A percentile compares a stretch with the other conserved stretches of the same genome.
Conservation (phyloP, 2,113 vertebrate genomes). For the Campylomormyrus numenius region DNA sequence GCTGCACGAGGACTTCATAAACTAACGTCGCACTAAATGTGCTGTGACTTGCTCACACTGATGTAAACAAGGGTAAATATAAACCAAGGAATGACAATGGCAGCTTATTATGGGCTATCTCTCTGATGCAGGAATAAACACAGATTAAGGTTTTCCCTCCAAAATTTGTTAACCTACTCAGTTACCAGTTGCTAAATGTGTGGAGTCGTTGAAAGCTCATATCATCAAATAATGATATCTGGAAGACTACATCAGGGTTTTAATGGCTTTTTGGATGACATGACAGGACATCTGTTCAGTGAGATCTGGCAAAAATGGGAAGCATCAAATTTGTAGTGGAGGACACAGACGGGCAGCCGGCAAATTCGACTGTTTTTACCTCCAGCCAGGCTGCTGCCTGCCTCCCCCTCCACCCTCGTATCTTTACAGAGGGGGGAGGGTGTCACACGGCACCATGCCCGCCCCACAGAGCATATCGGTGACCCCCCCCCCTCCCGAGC, state of each 20-base stretch:
- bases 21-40: background rate
- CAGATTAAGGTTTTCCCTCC: background rate
- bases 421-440: background rate
- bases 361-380: background rate
- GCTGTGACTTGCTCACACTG: background rate
- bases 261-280: background rate
- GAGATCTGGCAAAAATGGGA: slow-evolving; percentile 6
- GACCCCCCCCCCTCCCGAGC: background rate
- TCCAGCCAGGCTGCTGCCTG: background rate
- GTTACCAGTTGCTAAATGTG: background rate
- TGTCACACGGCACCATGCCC: background rate
- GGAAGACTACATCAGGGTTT: background rate
- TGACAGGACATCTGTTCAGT: background rate
- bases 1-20: background rate
- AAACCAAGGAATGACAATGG: background rate
- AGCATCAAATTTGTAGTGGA: background rate
- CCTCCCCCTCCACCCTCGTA: background rate
- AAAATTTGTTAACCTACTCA: background rate
- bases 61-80: background rate
- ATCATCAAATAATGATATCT: background rate
- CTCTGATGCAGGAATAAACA: background rate
- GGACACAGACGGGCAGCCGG: background rate
- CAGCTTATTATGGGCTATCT: background rate
- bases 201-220: background rate
- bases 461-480: background rate